Conservation (phyloP, 2,113 vertebrate genomes). For the Cryptomyrus ogoouensis region DNA sequence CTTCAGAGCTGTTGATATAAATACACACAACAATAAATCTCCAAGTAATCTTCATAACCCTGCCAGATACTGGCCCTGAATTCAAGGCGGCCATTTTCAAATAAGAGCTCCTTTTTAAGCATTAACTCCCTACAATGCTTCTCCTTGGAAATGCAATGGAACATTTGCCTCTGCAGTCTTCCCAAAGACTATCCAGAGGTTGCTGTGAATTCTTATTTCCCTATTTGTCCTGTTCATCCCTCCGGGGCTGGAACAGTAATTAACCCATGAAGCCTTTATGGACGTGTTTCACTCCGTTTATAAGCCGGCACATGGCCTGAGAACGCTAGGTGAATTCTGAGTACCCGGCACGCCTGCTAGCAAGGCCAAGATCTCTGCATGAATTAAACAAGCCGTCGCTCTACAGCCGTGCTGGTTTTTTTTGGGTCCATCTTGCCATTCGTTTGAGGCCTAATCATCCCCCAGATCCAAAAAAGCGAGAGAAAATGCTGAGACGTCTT, state of each 20-base stretch:
- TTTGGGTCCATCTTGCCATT: not conserved
- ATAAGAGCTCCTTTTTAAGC: not conserved
- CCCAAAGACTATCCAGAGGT: not conserved
- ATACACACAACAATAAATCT: not conserved
- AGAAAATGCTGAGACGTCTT: not conserved
- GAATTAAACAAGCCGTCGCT: not conserved
- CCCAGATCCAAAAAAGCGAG: too few relatives aligned
- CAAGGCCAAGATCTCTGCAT: constrained; percentile 31
- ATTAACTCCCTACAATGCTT: not conserved
- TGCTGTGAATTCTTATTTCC: constrained; percentile 21
- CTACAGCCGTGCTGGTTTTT: not conserved
- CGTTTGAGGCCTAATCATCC: not conserved
- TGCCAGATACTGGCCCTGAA: constrained; percentile 10
- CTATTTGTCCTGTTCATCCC: constrained; percentile 40
- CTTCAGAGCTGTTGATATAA: not conserved
- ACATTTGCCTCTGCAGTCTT: not conserved
- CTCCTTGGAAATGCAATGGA: not conserved
- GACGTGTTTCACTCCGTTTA: constrained; percentile 25
- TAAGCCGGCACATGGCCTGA: constrained; percentile 27
- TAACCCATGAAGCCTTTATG: constrained; percentile 57
- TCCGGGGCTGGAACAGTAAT: constrained; percentile 54
- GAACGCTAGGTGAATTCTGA: constrained; percentile 50
- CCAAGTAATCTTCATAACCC: not conserved
- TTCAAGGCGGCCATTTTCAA: not conserved
- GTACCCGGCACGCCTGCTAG: constrained; percentile 58